Evolutionary conservation across 1,140 invertebrate genomes (phyloP), one percentile per base, ranked within the genome.

Genomic region (Microplitis mediator): DNA sequence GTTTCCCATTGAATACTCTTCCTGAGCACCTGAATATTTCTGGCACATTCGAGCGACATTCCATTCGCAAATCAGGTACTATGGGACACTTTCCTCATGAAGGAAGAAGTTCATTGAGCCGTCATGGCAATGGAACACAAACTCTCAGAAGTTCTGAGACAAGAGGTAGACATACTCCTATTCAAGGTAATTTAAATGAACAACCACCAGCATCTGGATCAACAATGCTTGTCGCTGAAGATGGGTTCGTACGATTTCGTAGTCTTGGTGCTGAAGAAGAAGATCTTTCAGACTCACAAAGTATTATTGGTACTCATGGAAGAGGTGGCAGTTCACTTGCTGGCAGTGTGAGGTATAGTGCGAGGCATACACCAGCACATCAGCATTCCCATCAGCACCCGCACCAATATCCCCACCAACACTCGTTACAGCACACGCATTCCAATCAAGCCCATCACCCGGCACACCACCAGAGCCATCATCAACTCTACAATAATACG

Each of bases 211-310:
- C 83, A 39, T 87, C 86, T 1, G 86, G 85, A 4, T 86, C 85
- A 23, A 87, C 85, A 61, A 95, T 95, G 93, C 86, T 95, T 56
- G 93, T 95, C 4, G 93, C 93, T 73, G 94, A 96, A 78, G 93
- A 95, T 76, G 94, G 94, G 1, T 95, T 95, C 81, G 91, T 95
- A 2, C 88, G 94, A 65, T 95, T 95, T 86, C 89, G 93, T 36
- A 91, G 91, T 9, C 79, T 92, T 64, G 91, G 92, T 50, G 91
- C 76, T 39, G 86, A 83, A 58, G 85, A 87, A 23, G 84, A 87
- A 51, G 80, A 86, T 3, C 52, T 84, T 45, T 84, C 83, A 8
- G 85, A 87, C 69, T 81, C 81, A 11, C 83, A 85, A 54, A 86
- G 82, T 69, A 77, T 81, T 74, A 79, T 81, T 34, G 80, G 84